Conservation (phyloP, 2,797 vertebrate genomes). For the Anabas testudineus region DNA sequence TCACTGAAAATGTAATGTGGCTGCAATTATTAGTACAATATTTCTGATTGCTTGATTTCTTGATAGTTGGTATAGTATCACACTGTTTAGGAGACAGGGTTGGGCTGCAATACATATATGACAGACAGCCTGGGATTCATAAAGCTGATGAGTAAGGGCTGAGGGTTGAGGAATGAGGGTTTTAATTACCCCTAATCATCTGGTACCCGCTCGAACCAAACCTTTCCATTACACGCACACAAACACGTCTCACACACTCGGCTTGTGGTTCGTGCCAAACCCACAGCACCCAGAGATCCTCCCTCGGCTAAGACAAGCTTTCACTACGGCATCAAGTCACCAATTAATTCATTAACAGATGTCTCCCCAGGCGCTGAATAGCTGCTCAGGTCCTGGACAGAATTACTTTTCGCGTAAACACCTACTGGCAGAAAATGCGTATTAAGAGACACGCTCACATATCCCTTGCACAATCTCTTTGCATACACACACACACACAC, state of each 20-base stretch:
- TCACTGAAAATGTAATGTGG: too few species aligned
- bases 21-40: too few species aligned
- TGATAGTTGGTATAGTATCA: too few species aligned
- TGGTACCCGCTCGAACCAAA: constrained; percentile 52
- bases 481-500: background rate
- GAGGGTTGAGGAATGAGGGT: too few species aligned
- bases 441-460: constrained; percentile 33
- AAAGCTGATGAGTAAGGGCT: too few species aligned
- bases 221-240: constrained; percentile 65
- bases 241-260: constrained; percentile 37
- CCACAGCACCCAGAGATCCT: constrained; percentile 62
- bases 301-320: constrained; percentile 65
- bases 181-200: constrained; percentile 74
- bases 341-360: constrained; percentile 79
- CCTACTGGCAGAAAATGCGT: constrained; percentile 51
- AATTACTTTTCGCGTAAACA: constrained; percentile 67
- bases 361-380: constrained; percentile 59
- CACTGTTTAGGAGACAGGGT: constrained; percentile 6
- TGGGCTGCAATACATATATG: background rate
- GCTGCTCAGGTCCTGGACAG: constrained; percentile 56
- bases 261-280: constrained; percentile 48
- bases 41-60: constrained; percentile 14
- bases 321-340: constrained; percentile 67
- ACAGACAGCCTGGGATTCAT: constrained; percentile 47
- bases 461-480: constrained; percentile 4